phyloP scores from a whole-genome alignment of 2,113 vertebrate species.

The Castor canadensis region DNA sequence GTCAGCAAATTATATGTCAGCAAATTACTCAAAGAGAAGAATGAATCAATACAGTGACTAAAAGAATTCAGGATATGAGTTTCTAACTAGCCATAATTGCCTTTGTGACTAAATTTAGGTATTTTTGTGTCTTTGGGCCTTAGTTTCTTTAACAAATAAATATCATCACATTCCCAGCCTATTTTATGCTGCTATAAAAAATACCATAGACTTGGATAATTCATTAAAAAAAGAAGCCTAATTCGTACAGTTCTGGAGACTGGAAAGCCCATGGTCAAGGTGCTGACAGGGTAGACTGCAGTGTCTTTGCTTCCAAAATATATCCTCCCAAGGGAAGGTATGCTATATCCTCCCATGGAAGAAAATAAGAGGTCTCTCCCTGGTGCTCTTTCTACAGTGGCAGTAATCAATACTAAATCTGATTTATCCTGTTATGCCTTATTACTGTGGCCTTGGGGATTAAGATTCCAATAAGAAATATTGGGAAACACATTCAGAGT shows the following conservation, averaged over 20 bases:
- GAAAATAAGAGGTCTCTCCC: too few species aligned
- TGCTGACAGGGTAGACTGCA: neutral
- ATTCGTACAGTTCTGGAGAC: neutral
- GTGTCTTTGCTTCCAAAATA: neutral
- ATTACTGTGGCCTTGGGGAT: neutral
- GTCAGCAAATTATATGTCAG: too few species aligned
- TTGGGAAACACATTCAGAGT: neutral
- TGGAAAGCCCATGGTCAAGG: neutral
- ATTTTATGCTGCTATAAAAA: neutral
- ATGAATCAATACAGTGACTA: neutral
- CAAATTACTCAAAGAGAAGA: neutral
- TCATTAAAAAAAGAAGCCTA: neutral
- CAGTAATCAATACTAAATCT: neutral
- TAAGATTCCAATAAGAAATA: neutral
- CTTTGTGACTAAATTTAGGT: neutral
- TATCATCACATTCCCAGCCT: neutral
- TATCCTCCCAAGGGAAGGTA: neutral
- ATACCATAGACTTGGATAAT: neutral
- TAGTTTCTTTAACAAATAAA: neutral
- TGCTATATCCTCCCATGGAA: neutral
- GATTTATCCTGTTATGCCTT: neutral
- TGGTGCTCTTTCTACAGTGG: too few species aligned
- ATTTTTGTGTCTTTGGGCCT: neutral
- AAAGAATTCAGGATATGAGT: neutral
- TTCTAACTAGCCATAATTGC: neutral